Evolutionary conservation across 2,797 vertebrate genomes (phyloP), one percentile per base, ranked within the genome.

Genomic region (Manis pentadactyla): DNA sequence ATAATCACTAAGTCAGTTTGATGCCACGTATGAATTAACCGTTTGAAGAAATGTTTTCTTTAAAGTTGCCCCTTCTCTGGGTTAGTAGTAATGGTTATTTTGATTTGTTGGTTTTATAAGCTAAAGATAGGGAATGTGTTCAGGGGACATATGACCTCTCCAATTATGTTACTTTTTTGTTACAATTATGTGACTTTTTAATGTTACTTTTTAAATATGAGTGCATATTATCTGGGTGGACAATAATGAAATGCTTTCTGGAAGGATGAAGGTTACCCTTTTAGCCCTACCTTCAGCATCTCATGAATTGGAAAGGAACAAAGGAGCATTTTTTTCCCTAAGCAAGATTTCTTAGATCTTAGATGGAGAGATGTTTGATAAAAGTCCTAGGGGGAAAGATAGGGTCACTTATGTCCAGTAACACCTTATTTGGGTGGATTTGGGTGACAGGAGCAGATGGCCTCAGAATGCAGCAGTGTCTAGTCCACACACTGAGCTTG

Each of bases 401-500:
- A 46, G 46, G 42, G 68, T 59, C 68, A 34, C 6, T 21, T 64
- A 19, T 29, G 53, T 51, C 27, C 21, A 51, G 21, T 42, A 34
- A 34, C 29, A 34, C 2, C 39, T 69, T 21, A 10, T 12, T 34
- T 31, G 57, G 31, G 2, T 51, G 71, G 34, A 10, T 31, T 66
- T 81, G 69, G 11, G 46, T 4, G 11, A 4, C 10, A 5, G 10
- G 0, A 57, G 71, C 27, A 55, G 10, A 55, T 51, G 37, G 15
- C 7, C 21, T 34, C 19, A 4, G 55, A 4, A 19, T 21, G 1
- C 10, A 23, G 53, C 19, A 19, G 3, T 19, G 25, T 15, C 49
- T 31, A n/a, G 75, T 13, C 14, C 13, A 18, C 27, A 10, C 11
- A 14, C 23, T 1, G 1, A 1, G 18, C 15, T 25, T 7, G 53